These are phyloP conservation scores for Sphenopsis melanotis DNA, from an alignment of 2,797 vertebrate species.

Conservation along the genomic window DNA sequence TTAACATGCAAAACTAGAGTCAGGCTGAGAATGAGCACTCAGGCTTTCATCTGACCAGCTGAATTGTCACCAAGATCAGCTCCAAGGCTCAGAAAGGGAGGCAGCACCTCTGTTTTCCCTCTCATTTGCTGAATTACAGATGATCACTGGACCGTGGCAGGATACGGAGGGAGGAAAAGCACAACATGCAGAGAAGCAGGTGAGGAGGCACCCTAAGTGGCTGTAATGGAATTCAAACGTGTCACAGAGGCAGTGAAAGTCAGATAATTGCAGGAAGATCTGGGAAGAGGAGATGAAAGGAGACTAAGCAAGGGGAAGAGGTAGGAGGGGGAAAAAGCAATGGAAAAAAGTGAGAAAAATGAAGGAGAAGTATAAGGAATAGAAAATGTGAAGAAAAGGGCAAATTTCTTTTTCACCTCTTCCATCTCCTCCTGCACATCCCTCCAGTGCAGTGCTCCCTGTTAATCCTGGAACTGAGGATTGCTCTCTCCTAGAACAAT, in stretches of 20 bases:
- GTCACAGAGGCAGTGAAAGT: background rate
- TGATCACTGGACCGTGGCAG: background rate
- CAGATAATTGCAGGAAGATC: background rate
- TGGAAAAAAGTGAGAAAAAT: background rate
- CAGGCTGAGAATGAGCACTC: background rate
- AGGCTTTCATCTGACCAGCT: background rate
- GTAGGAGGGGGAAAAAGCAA: background rate
- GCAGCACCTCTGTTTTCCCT: background rate
- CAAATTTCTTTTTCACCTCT: background rate
- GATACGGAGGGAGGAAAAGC: background rate
- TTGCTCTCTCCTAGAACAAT: background rate
- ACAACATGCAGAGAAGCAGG: background rate
- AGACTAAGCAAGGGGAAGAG: background rate
- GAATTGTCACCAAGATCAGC: background rate
- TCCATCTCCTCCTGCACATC: background rate
- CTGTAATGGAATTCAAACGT: background rate
- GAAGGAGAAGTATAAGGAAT: background rate
- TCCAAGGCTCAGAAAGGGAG: background rate
- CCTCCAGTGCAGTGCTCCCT: background rate
- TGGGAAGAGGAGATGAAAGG: constrained; percentile 1
- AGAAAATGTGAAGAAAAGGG: background rate
- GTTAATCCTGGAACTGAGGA: background rate
- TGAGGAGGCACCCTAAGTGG: background rate
- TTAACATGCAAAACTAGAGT: background rate
- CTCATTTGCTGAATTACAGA: constrained; percentile 19